Evolutionary conservation across 2,888 invertebrate genomes (phyloP).

Genomic region (Hylaea fasciaria): DNA sequence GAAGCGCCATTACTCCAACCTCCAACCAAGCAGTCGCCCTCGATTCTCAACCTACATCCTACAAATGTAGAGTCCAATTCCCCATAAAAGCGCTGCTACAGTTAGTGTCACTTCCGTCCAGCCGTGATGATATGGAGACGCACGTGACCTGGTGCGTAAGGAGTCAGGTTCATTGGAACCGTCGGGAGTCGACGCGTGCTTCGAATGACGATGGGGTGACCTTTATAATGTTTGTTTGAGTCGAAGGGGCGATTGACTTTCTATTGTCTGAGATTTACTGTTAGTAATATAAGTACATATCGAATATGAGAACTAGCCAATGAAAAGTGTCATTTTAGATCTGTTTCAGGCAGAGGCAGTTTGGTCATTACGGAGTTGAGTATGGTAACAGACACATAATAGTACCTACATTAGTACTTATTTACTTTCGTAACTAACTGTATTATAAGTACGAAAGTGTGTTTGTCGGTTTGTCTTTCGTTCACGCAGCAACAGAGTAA

Average conservation of each 20-base stretch:
- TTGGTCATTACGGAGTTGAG: too few relatives aligned
- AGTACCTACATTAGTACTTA: too few relatives aligned
- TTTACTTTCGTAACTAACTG: too few relatives aligned
- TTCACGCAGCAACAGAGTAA: too few relatives aligned
- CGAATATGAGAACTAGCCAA: too few relatives aligned
- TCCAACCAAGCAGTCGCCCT: slow-evolving; percentile 44
- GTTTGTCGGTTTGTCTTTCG: too few relatives aligned
- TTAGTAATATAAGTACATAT: slow-evolving; percentile 6
- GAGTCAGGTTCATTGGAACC: slow-evolving; percentile 51
- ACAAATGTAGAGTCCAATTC: slow-evolving; percentile 59
- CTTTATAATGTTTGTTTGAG: slow-evolving; percentile 25
- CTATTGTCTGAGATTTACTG: slow-evolving; percentile 30
- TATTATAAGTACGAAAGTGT: too few relatives aligned
- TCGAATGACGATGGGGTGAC: slow-evolving; percentile 27
- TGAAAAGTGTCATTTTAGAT: too few relatives aligned
- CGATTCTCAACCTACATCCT: slow-evolving; percentile 63
- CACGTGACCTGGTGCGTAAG: slow-evolving; percentile 60
- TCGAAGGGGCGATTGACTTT: slow-evolving; percentile 22
- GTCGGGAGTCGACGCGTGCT: slow-evolving; percentile 15
- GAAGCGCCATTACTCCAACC: slow-evolving; percentile 17
- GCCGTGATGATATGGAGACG: slow-evolving; percentile 55
- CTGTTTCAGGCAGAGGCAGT: too few relatives aligned
- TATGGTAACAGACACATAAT: too few relatives aligned
- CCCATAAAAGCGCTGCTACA: slow-evolving; percentile 62
- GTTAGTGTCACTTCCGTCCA: slow-evolving; percentile 67